These are phyloP conservation scores for Synaphobranchus kaupii DNA, from an alignment of 2,797 vertebrate genomes.

Conservation along the genomic window DNA sequence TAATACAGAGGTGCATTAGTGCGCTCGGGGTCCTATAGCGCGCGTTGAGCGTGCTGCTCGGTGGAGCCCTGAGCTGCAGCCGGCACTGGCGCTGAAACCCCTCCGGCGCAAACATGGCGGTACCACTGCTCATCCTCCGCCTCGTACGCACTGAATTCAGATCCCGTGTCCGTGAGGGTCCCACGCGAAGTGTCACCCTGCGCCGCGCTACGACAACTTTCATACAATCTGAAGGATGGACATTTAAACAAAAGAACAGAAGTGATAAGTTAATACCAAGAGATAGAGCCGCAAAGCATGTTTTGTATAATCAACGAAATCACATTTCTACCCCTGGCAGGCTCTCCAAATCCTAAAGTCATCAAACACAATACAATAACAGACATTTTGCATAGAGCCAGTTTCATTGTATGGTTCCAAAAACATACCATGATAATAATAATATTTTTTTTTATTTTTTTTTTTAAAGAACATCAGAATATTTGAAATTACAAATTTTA, in stretches of 20 bases:
- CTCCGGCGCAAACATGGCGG: not conserved
- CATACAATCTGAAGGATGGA: not conserved
- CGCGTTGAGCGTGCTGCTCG: constrained; percentile 52
- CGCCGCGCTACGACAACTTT: not conserved
- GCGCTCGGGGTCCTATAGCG: constrained; percentile 64
- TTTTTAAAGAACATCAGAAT: too few species aligned
- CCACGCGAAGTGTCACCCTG: too few species aligned
- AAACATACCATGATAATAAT: not conserved
- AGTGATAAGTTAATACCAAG: not conserved
- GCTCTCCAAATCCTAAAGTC: not conserved
- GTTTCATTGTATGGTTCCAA: not conserved
- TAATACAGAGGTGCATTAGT: constrained; percentile 78
- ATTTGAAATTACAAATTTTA: not conserved
- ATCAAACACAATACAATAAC: not conserved
- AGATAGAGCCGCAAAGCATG: not conserved
- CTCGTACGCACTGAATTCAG: not conserved
- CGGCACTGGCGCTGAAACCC: not conserved
- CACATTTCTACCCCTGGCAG: not conserved
- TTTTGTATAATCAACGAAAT: not conserved
- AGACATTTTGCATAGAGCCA: not conserved
- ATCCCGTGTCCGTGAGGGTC: not conserved
- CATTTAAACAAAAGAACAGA: not conserved
- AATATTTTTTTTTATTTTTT: not conserved
- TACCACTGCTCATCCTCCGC: not conserved
- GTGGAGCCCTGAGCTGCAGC: not conserved